phyloP scores from a whole-genome alignment of 2,888 invertebrate genomes.

The Oscheius sp. region DNA sequence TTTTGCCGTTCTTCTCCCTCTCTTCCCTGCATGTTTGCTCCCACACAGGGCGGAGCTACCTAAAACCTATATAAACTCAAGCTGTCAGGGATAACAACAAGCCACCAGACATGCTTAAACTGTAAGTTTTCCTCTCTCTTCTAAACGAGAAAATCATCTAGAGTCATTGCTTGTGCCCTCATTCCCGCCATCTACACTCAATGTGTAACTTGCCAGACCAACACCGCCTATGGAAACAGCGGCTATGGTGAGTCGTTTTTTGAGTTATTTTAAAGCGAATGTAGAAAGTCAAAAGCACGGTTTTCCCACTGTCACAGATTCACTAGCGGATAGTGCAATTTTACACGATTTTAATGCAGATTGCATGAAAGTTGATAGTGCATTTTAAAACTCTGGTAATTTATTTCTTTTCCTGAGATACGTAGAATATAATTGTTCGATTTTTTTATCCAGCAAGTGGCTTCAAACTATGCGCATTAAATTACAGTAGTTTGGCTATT shows the following conservation, averaged over 20 bases:
- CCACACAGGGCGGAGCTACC: constrained; percentile 10
- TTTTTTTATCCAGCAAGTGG: too few relatives aligned
- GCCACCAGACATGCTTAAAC: constrained; percentile 15
- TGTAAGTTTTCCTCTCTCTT: constrained; percentile 10
- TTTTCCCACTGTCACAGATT: too few relatives aligned
- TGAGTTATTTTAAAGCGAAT: too few relatives aligned
- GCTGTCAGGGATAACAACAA: constrained; percentile 4
- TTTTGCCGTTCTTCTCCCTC: constrained; percentile 22
- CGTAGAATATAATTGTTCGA: too few relatives aligned
- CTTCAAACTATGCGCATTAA: too few relatives aligned
- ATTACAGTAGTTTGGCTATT: too few relatives aligned
- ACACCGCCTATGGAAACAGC: background rate
- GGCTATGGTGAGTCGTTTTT: constrained; percentile 19
- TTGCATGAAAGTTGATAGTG: too few relatives aligned
- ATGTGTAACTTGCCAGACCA: background rate
- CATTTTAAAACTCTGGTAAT: too few relatives aligned
- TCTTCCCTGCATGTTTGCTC: constrained; percentile 13
- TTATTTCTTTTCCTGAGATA: too few relatives aligned
- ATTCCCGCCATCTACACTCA: background rate
- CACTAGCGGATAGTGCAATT: too few relatives aligned
- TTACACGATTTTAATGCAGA: too few relatives aligned
- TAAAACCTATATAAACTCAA: constrained; percentile 13
- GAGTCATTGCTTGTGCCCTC: background rate
- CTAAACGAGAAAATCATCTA: background rate
- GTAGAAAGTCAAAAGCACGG: too few relatives aligned